Conservation (phyloP, 2,113 vertebrate genomes). For the Ceyx margarethae region DNA sequence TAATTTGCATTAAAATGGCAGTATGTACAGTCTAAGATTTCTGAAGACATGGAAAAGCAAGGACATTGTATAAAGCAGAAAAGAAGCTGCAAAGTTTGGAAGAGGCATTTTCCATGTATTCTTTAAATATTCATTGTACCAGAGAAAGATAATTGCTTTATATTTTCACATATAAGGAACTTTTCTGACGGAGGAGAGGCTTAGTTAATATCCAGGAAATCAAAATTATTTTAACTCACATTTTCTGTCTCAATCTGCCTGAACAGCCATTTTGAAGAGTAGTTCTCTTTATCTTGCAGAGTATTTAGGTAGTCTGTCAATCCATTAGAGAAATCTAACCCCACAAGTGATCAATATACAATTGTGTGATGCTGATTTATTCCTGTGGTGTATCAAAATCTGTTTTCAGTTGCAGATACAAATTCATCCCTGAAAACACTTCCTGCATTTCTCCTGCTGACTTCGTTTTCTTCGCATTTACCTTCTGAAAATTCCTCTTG, state of each 20-base stretch:
- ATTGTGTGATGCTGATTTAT: not conserved
- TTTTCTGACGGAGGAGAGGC: not conserved
- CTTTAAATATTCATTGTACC: not conserved
- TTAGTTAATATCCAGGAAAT: not conserved
- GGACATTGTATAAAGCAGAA: not conserved
- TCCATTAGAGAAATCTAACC: not conserved
- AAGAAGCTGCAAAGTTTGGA: not conserved
- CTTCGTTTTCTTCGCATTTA: not conserved
- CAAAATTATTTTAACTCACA: not conserved
- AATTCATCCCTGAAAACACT: not conserved
- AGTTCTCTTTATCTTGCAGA: not conserved
- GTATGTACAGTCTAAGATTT: not conserved
- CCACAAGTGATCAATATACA: not conserved
- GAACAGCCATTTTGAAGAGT: not conserved
- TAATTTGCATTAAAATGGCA: not conserved
- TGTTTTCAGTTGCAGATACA: not conserved
- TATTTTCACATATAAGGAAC: not conserved
- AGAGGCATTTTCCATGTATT: not conserved
- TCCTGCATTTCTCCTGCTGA: not conserved
- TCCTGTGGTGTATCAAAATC: not conserved
- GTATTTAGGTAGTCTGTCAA: not conserved
- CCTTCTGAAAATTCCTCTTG: not conserved
- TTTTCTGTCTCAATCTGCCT: not conserved
- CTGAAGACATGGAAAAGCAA: not conserved
- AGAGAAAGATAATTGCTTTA: not conserved